A percentile compares a stretch with the other conserved stretches of the same genome.
phyloP scores from a whole-genome alignment of 35 echinoderm and acorn worm genomes.

The Diadema setosum region DNA sequence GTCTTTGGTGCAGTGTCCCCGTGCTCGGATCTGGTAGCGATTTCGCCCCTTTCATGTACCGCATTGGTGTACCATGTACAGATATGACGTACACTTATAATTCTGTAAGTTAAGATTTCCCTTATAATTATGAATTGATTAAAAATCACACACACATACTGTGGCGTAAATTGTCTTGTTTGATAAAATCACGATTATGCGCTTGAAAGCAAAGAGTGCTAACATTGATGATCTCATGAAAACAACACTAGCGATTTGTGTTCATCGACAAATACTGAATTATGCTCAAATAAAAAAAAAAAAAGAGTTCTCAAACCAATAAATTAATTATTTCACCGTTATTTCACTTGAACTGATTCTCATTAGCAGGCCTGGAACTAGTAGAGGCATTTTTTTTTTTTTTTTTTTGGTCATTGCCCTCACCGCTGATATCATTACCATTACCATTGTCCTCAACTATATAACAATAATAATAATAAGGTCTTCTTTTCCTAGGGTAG shows the following conservation, averaged over 20 bases:
- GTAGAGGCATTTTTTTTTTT: no score
- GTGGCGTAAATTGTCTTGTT: neutral
- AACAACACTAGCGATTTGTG: neutral
- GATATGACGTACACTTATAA: conserved; percentile 65
- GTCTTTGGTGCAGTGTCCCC: neutral
- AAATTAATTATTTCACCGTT: no score
- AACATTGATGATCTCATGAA: neutral
- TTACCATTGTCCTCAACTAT: no score
- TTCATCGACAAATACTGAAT: no score
- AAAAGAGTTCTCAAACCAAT: no score
- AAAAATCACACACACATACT: neutral
- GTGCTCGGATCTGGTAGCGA: conserved; percentile 87
- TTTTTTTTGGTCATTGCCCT: no score
- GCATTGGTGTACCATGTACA: conserved; percentile 62
- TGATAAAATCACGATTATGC: neutral
- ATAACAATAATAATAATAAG: no score
- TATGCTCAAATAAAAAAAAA: no score
- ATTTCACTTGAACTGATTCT: neutral
- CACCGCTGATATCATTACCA: no score
- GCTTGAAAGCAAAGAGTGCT: neutral
- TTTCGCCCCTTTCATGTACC: conserved; percentile 86
- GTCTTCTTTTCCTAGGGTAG: no score
- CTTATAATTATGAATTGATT: neutral
- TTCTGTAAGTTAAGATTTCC: conserved; percentile 18
- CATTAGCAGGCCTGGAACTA: no score